Conservation (phyloP, 2,888 invertebrate genomes). For the Quadroppia sp. region DNA sequence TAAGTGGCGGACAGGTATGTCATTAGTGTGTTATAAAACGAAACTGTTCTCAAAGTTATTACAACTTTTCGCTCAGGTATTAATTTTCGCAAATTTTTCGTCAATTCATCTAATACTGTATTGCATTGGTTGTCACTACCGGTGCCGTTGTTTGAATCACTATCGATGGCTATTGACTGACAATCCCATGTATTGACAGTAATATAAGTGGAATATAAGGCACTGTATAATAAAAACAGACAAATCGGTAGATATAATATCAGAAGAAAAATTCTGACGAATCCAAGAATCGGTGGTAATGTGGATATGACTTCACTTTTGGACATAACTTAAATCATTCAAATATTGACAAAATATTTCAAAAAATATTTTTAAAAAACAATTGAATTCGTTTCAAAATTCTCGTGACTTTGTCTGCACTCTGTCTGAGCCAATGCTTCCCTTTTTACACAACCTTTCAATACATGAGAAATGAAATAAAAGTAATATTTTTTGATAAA, state of each 20-base stretch:
- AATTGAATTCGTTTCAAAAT: no score
- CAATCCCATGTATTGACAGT: not conserved
- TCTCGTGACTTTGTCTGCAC: no score
- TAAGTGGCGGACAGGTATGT: not conserved
- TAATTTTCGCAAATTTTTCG: not conserved
- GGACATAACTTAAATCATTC: no score
- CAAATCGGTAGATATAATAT: not conserved
- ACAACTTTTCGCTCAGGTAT: not conserved
- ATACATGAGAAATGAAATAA: no score
- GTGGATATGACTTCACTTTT: no score
- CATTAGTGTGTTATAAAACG: not conserved
- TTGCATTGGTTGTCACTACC: not conserved
- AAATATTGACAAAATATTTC: no score
- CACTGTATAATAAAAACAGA: not conserved
- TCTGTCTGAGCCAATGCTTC: no score
- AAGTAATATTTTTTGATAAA: no score
- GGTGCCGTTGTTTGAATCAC: not conserved
- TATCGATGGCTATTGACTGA: not conserved
- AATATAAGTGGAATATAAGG: not conserved
- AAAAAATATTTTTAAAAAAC: no score
- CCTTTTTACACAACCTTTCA: no score
- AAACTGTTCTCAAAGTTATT: not conserved
- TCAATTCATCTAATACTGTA: not conserved
- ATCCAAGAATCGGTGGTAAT: no score
- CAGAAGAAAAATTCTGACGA: not conserved